Evolutionary conservation across 2,113 vertebrate genomes (phyloP), one percentile per base, ranked within the genome.

Genomic region (Perca fluviatilis): DNA sequence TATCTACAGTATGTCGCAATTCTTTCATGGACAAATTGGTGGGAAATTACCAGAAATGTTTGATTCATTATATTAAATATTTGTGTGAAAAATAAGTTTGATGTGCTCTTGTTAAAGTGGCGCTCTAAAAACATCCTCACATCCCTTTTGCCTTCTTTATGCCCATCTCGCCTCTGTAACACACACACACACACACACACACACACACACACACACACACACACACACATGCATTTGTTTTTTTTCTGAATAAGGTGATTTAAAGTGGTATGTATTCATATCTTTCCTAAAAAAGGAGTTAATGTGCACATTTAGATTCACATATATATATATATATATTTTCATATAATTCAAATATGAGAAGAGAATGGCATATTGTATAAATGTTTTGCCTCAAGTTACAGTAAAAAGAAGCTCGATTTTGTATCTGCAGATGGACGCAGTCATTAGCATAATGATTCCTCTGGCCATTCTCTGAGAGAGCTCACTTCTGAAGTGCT

Each of bases 371-470:
- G 54, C n/a, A 61, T 58, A 72, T 40, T 40, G 18, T n/a, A 33
- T 66, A 71, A 46, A 50, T 74, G 61, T 75, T 84, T 19, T 81
- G 72, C 74, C 46, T 14, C 30, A 30, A 54, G 72, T 79, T 80
- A 40, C 9, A 10, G 40, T 40, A 87, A 88, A 77, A n/a, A 36
- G n/a, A 76, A 68, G 78, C 27, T 21, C 76, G 71, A 77, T 89
- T 62, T 76, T 66, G 64, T 60, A 71, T 70, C 36, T 88, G 49
- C 71, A 85, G 78, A 85, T 77, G 58, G 79, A 71, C 2, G 6
- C 72, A 65, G 66, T 74, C 78, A 84, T 89, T 81, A 91, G 80
- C 83, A 88, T 84, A 86, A 88, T 66, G 30, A 87, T 78, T 76
- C 56, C 65, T 78, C 65, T 69, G 61, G 49, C 72, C 69, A 64